Evolutionary conservation across 2,113 vertebrate genomes (phyloP).

Genomic region (Ammospiza nelsoni): DNA sequence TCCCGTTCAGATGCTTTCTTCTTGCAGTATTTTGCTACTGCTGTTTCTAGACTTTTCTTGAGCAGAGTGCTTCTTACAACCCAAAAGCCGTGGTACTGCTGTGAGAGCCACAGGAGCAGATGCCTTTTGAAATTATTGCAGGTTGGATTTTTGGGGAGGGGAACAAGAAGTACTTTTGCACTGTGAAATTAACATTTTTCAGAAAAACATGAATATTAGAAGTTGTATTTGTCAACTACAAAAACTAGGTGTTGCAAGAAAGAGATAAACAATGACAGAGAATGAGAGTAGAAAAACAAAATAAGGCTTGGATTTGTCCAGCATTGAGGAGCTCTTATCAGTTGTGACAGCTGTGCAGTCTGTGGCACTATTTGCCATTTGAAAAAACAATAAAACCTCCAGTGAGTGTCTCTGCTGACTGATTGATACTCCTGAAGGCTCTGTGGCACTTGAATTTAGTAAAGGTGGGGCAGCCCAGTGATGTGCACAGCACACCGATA

Average conservation of each 20-base stretch:
- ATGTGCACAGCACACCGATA: neutral
- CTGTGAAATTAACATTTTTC: conserved; percentile 7
- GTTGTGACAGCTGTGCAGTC: neutral
- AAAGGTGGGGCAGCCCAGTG: neutral
- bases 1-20: neutral
- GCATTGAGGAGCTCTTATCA: conserved; percentile 6
- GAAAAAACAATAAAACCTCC: neutral
- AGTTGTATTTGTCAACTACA: neutral
- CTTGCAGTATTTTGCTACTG: neutral
- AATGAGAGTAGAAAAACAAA: neutral
- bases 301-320: neutral
- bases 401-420: neutral
- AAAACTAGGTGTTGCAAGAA: neutral
- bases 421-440: neutral
- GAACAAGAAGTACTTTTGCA: neutral
- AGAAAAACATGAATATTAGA: neutral
- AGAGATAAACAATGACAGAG: conserved; percentile 37
- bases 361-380: neutral
- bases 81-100: neutral
- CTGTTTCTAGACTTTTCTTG: neutral
- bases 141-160: neutral
- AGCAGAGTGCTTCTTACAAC: neutral
- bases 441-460: neutral
- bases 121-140: neutral
- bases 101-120: neutral